Evolutionary conservation across 2,888 invertebrate genomes (phyloP).

Genomic region (Drosophila aldrichi): DNA sequence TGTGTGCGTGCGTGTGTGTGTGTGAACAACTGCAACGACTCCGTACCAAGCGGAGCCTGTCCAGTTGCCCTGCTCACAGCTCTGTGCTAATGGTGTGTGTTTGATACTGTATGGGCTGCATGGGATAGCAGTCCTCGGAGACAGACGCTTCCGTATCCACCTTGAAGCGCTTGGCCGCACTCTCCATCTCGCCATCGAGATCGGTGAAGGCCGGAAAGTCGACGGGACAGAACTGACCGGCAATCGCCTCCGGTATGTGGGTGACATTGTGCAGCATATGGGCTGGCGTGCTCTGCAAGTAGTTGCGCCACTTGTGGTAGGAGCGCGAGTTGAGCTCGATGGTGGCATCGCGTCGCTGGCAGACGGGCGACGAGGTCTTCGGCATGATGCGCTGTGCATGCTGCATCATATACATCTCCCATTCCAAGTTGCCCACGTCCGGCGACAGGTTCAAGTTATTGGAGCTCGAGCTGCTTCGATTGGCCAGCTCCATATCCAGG

Average conservation of each 20-base stretch:
- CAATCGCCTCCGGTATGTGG: conserved; percentile 82
- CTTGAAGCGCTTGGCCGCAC: conserved; percentile 77
- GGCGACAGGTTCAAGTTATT: background rate
- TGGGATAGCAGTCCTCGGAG: background rate
- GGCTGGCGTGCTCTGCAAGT: conserved; percentile 76
- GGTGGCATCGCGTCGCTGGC: conserved; percentile 52
- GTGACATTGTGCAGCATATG: conserved; percentile 77
- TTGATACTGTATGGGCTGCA: conserved; percentile 19
- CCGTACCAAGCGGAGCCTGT: conserved; percentile 57
- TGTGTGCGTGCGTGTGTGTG: background rate
- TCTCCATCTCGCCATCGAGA: conserved; percentile 69
- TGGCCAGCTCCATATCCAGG: conserved; percentile 52
- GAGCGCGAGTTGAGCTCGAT: conserved; percentile 49
- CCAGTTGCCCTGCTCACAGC: conserved; percentile 39
- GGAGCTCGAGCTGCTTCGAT: conserved; percentile 5
- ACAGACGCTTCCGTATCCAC: conserved; percentile 42
- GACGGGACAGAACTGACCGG: conserved; percentile 80
- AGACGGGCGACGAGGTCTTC: conserved; percentile 82
- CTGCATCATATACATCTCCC: conserved; percentile 84
- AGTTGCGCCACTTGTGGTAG: conserved; percentile 78
- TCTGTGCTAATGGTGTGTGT: conserved; percentile 66
- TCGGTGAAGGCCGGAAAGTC: conserved; percentile 79
- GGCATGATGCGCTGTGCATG: conserved; percentile 76
- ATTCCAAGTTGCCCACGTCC: conserved; percentile 74
- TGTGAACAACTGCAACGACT: conserved; percentile 25